Evolutionary conservation across 2,888 invertebrate species (phyloP), one percentile per base, ranked within the genome.

Genomic region (Acleris cristana): DNA sequence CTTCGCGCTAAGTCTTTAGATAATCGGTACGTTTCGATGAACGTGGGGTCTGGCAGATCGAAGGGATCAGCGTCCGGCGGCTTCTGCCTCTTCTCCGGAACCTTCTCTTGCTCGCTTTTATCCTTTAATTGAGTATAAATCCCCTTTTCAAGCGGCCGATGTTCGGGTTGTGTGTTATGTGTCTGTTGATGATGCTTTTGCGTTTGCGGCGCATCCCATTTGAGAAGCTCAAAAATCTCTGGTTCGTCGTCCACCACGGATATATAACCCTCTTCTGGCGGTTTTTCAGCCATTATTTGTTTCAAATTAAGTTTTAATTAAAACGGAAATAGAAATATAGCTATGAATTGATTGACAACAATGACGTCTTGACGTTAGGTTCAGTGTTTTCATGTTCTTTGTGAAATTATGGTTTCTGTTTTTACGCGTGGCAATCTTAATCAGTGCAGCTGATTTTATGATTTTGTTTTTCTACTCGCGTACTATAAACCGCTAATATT

Each of bases 201-300:
- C 64, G 87, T 86, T 75, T 89, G 90, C 52, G 89, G 81, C 54
- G 87, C 80, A 78, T 91, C 91, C 91, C 91, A 91, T 75, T 91
- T 91, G n/a, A 91, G 76, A 70, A 91, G 77, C 74, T 91, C 89
- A 63, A 91, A 89, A 76, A 91, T 87, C 72, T 90, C 92, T 44
- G 91, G 91, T 64, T 91, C 91, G 60, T 91, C 91, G 60, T 91
- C 91, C 62, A 91, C 91, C 61, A 91, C 91, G 53, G 91, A 91
- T 82, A 91, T 91, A 73, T 91, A 91, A 63, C 87, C 84, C 72
- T 91, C 91, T 73, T 91, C 91, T 67, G 89, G 86, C 73, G 90
- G 91, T 78, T 91, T 91, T 73, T 90, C 90, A 71, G 88, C 89
- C 91, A 91, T 91, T 82, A 79, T 83, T 76, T 70, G 52, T 57